Conservation (phyloP, 2,797 vertebrate species). For the Myotis pilosus region DNA sequence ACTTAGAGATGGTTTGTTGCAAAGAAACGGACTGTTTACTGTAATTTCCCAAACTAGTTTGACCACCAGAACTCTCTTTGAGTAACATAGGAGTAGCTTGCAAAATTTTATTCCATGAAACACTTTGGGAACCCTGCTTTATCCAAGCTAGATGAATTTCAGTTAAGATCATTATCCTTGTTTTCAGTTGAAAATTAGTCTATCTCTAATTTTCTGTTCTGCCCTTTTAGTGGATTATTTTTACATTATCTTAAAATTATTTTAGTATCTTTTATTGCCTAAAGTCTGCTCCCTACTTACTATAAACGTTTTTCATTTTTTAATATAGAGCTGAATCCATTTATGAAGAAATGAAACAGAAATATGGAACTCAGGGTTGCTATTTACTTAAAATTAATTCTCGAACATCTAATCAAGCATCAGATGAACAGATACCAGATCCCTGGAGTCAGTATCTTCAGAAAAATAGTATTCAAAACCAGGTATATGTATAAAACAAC, state of each 20-base stretch:
- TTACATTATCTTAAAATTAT: background rate
- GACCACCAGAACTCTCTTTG: slow-evolving; percentile 9
- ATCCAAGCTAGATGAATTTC: slow-evolving; percentile 12
- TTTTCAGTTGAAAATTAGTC: slow-evolving; percentile 23
- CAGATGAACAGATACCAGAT: slow-evolving; percentile 97
- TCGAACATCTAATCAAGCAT: slow-evolving; percentile 86
- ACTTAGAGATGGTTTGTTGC: background rate
- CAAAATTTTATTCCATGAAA: background rate
- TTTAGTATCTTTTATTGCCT: slow-evolving; percentile 36
- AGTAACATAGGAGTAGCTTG: background rate
- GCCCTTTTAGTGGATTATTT: background rate
- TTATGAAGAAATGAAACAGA: slow-evolving; percentile 99
- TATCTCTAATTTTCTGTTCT: slow-evolving; percentile 21
- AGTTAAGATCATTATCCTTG: background rate
- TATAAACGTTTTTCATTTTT: background rate
- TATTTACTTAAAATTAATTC: slow-evolving; percentile 98
- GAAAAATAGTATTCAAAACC: slow-evolving; percentile 90
- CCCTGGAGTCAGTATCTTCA: slow-evolving; percentile 99
- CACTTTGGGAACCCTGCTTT: slow-evolving; percentile 18
- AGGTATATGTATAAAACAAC: slow-evolving; percentile 84
- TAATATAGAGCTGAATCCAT: slow-evolving; percentile 91
- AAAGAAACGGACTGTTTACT: slow-evolving; percentile 3
- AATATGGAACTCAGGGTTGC: slow-evolving; percentile 95
- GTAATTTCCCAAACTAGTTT: slow-evolving; percentile 3
- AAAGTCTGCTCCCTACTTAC: slow-evolving; percentile 18